phyloP scores from a whole-genome alignment of 35 echinoderm and acorn worm genomes.

The Lytechinus pictus region DNA sequence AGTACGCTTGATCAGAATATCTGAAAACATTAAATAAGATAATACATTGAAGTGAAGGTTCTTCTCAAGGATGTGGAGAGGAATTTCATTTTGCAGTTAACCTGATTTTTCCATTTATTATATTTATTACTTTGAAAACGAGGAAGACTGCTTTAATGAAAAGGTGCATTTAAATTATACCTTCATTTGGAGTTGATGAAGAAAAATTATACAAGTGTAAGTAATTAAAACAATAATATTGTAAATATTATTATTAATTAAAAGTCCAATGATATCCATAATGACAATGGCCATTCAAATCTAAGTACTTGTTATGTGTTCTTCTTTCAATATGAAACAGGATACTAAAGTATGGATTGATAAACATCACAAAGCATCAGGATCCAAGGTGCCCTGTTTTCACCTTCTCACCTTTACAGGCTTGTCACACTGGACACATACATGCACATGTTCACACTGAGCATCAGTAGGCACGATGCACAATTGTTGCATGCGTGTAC shows the following conservation, averaged over 20 bases:
- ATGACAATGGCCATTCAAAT: background rate
- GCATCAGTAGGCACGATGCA: background rate
- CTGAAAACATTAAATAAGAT: too few relatives aligned
- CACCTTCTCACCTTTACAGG: background rate
- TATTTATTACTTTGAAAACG: too few relatives aligned
- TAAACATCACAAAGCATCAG: background rate
- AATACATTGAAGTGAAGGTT: too few relatives aligned
- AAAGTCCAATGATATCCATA: background rate
- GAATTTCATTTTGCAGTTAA: too few relatives aligned
- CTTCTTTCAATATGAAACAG: constrained; percentile 6
- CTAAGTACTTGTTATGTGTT: background rate
- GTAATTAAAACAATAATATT: too few relatives aligned
- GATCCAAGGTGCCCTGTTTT: constrained; percentile 23
- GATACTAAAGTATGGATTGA: constrained; percentile 32
- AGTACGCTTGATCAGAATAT: too few relatives aligned
- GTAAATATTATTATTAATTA: background rate
- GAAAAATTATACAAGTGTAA: too few relatives aligned
- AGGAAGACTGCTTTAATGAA: too few relatives aligned
- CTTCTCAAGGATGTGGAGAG: too few relatives aligned
- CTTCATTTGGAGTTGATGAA: too few relatives aligned
- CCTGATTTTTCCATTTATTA: too few relatives aligned
- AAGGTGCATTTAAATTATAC: too few relatives aligned
- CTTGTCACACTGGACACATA: background rate
- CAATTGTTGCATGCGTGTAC: background rate
- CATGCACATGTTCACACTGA: background rate